phyloP scores from a whole-genome alignment of 2,113 vertebrate genomes.

The Rutilus rutilus region DNA sequence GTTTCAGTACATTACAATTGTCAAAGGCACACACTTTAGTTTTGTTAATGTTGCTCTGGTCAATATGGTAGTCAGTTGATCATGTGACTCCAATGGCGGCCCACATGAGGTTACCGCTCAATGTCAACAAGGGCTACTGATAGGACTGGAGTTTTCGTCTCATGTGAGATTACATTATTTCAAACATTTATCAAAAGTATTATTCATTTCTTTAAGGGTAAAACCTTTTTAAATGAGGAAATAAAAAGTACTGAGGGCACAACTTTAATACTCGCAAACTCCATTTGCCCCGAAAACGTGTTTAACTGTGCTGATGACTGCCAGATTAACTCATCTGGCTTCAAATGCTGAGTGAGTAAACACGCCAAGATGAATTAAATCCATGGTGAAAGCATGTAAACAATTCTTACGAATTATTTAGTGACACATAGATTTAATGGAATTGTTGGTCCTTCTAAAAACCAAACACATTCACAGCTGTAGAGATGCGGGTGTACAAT shows the following conservation, averaged over 20 bases:
- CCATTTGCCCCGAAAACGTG: not conserved
- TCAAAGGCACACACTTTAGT: too few species aligned
- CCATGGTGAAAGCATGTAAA: not conserved
- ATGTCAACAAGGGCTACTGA: too few species aligned
- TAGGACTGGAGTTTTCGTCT: too few species aligned
- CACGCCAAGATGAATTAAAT: not conserved
- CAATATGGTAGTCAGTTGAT: not conserved
- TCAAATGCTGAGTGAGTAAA: not conserved
- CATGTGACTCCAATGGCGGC: not conserved
- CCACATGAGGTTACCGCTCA: too few species aligned
- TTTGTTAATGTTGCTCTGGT: not conserved
- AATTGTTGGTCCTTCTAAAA: not conserved
- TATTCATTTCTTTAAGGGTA: not conserved
- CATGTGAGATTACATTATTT: too few species aligned
- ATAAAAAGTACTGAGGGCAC: not conserved
- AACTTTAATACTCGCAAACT: not conserved
- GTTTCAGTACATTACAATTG: not conserved
- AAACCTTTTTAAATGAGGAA: not conserved
- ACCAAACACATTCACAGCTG: not conserved
- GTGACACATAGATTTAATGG: not conserved
- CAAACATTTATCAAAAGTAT: too few species aligned
- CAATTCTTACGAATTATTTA: not conserved
- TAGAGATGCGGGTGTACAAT: not conserved
- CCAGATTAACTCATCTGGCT: not conserved
- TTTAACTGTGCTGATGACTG: slow-evolving; percentile 7